phyloP scores from a whole-genome alignment of 2,797 vertebrate species.

The Hoplostethus atlanticus region DNA sequence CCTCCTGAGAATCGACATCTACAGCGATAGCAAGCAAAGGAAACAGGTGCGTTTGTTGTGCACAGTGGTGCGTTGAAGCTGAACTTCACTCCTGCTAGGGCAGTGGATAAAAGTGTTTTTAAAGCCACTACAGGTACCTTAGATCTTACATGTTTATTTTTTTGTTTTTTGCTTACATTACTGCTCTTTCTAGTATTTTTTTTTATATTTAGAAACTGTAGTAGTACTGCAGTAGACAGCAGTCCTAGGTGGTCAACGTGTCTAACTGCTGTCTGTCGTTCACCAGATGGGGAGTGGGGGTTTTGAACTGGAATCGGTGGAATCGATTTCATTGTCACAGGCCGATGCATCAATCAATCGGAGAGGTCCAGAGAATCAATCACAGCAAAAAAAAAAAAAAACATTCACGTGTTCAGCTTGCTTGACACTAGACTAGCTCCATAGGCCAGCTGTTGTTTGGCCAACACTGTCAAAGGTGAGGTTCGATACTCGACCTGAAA shows the following conservation, averaged over 20 bases:
- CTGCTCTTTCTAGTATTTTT: too few species aligned
- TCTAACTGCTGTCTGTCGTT: constrained; percentile 49
- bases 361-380: constrained; percentile 35
- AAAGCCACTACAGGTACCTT: too few species aligned
- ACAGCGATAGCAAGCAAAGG: too few species aligned
- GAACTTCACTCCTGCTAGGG: too few species aligned
- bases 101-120: too few species aligned
- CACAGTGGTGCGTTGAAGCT: too few species aligned
- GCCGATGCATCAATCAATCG: constrained; percentile 64
- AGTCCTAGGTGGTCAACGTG: constrained; percentile 24
- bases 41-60: too few species aligned
- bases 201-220: too few species aligned
- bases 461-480: constrained; percentile 56
- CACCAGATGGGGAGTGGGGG: constrained; percentile 55
- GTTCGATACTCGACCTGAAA: constrained; percentile 25
- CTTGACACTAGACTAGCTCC: not conserved
- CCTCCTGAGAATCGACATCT: too few species aligned
- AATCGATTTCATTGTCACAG: constrained; percentile 34
- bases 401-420: constrained; percentile 7
- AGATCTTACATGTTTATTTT: too few species aligned
- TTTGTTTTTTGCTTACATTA: too few species aligned
- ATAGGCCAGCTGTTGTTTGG: constrained; percentile 61
- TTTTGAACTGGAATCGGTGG: constrained; percentile 44
- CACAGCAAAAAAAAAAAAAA: constrained; percentile 24
- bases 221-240: too few species aligned